Evolutionary conservation across 2,888 invertebrate species (phyloP).

Genomic region (Xylota segnis): DNA sequence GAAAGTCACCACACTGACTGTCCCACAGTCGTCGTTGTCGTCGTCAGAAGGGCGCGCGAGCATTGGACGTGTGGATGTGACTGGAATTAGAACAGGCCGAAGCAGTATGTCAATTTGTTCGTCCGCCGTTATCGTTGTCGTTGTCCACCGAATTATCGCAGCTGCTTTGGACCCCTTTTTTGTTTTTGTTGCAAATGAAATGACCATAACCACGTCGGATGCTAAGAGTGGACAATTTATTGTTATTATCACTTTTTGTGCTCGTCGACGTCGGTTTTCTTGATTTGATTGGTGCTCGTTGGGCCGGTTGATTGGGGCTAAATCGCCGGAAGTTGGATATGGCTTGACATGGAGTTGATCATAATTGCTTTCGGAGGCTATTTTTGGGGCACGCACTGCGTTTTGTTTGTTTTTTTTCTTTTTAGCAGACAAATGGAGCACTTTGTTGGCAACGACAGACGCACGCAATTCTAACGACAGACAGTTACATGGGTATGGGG

Average conservation of each 20-base stretch:
- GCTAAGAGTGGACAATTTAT: constrained; percentile 70
- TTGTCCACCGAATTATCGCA: constrained; percentile 47
- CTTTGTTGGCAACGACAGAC: constrained; percentile 10
- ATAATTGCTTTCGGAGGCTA: constrained; percentile 44
- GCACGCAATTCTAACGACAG: constrained; percentile 4
- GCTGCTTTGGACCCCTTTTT: constrained; percentile 46
- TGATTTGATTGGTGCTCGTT: constrained; percentile 43
- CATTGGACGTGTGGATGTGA: constrained; percentile 61
- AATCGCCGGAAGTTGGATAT: constrained; percentile 59
- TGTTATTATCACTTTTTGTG: constrained; percentile 55
- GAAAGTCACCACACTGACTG: constrained; percentile 38
- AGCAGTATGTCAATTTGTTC: constrained; percentile 57
- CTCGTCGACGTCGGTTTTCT: constrained; percentile 14
- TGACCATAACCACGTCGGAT: constrained; percentile 67
- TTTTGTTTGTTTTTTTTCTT: neutral
- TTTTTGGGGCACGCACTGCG: constrained; percentile 22
- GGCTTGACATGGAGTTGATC: constrained; percentile 43
- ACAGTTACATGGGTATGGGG: constrained; percentile 28
- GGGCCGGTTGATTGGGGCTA: constrained; percentile 45
- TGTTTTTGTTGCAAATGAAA: constrained; percentile 53
- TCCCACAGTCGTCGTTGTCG: constrained; percentile 2
- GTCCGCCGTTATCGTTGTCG: constrained; percentile 14
- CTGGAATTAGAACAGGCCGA: constrained; percentile 72
- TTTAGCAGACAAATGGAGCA: constrained; percentile 30
- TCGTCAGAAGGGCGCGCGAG: constrained; percentile 66